Conservation (phyloP, 2,797 vertebrate species). For the Characodon lateralis region DNA sequence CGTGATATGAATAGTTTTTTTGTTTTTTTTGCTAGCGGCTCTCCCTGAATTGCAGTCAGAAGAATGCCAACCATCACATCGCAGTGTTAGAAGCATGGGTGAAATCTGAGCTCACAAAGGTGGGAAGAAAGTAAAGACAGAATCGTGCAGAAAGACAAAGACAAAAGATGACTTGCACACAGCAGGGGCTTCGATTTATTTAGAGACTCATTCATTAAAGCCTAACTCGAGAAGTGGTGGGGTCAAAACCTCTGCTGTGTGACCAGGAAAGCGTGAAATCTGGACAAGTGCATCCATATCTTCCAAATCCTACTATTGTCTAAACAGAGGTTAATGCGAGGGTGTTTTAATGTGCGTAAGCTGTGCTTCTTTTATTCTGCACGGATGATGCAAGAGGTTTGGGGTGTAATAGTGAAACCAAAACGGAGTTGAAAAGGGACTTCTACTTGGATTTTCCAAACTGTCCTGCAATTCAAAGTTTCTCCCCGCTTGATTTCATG, state of each 20-base stretch:
- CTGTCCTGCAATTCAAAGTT: background rate
- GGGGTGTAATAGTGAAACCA: slow-evolving; percentile 29
- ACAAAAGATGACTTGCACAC: slow-evolving; percentile 29
- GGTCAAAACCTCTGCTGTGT: slow-evolving; percentile 63
- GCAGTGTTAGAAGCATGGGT: slow-evolving; percentile 48
- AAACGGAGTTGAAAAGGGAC: slow-evolving; percentile 14
- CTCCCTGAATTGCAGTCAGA: slow-evolving; percentile 22
- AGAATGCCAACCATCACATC: slow-evolving; percentile 46
- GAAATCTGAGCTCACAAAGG: slow-evolving; percentile 19
- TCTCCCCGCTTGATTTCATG: background rate
- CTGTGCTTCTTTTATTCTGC: slow-evolving; percentile 12
- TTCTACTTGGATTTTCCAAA: slow-evolving; percentile 27
- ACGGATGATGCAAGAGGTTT: slow-evolving; percentile 7
- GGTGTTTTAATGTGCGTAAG: slow-evolving; percentile 21
- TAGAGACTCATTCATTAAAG: slow-evolving; percentile 43
- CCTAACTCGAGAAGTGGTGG: slow-evolving; percentile 30
- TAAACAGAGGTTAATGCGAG: slow-evolving; percentile 52
- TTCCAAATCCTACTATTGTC: slow-evolving; percentile 74
- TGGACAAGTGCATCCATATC: slow-evolving; percentile 64
- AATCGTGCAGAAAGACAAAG: slow-evolving; percentile 4
- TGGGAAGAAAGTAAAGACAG: slow-evolving; percentile 12
- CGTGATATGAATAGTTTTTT: slow-evolving; percentile 30
- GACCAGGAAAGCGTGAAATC: slow-evolving; percentile 72
- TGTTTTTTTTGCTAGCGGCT: slow-evolving; percentile 10
- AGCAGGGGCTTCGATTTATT: slow-evolving; percentile 48